Base-by-base conservation (phyloP, 2,113 vertebrate species). In the Chlamydotis undulata region DNA sequence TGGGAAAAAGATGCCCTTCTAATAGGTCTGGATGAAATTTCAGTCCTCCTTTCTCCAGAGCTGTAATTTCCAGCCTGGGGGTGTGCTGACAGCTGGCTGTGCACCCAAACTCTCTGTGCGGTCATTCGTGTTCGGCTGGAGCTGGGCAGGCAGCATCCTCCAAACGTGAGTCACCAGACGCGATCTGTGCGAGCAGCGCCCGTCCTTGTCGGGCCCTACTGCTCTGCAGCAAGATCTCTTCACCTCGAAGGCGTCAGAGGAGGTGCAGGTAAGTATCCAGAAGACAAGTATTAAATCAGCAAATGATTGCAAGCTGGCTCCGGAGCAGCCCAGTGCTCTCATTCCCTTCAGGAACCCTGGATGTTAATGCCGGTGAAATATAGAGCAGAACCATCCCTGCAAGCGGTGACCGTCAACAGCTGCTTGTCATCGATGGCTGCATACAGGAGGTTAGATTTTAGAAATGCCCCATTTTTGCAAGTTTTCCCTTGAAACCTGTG, bases 91-190 rank as follows among this genome's bases (percentile, higher is more conserved):
- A 64, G 45, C 52, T 26, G 45, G 6, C 13, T 8, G 1, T 5
- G 17, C 22, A 45, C 43, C 39, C 8, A 4, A 25, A 2, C 3
- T 23, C 43, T 10, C 14, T 12, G 3, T 1, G 0, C 15, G 35
- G 31, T 49, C 19, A 47, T 55, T 50, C 3, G 6, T 26, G 41
- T 22, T 24, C 2, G 0, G 19, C 33, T 55, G 71, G 29, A 63
- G 49, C 23, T n/a, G 39, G 39, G 9, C 52, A 77, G 17, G 56
- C 24, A 55, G 57, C 56, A 37, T 22, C 78, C 41, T 78, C 25
- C 43, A 33, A 68, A 19, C 1, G 0, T 2, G 4, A 41, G 65
- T 18, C 12, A 6, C 56, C 26, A 24, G 16, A 24, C 0, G 2
- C 39, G 9, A 0, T 0, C 82, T 28, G 10, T 16, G 47, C 47